Conservation (phyloP, 2,888 invertebrate genomes). For the Synanthedon tipuliformis region DNA sequence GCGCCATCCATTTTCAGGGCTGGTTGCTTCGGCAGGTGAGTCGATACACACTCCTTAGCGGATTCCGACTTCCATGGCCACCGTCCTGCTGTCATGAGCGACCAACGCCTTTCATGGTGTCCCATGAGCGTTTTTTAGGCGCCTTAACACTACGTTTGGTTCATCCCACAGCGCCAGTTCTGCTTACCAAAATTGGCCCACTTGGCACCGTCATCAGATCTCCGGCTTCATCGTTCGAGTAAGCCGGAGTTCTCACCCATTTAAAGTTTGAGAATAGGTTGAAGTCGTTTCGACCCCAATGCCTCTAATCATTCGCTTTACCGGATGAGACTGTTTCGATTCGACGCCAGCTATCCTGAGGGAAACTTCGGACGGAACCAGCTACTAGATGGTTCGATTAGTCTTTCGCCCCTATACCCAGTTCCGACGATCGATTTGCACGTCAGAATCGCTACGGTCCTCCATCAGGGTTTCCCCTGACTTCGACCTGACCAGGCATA, state of each 20-base stretch:
- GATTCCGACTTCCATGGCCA: slow-evolving; percentile 82
- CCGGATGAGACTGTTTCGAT: background rate
- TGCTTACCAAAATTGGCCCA: background rate
- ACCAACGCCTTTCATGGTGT: slow-evolving; percentile 53
- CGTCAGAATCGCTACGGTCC: background rate
- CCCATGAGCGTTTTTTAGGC: background rate
- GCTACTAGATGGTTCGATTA: background rate
- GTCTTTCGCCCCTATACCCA: background rate
- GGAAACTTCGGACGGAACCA: background rate
- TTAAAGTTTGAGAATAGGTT: slow-evolving; percentile 84
- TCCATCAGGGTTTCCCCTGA: slow-evolving; percentile 1
- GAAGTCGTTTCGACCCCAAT: slow-evolving; percentile 77
- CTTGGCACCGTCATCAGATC: slow-evolving; percentile 52
- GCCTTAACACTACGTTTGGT: background rate
- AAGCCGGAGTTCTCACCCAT: slow-evolving; percentile 77
- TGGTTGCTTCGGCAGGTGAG: slow-evolving; percentile 68
- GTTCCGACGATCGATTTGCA: slow-evolving; percentile 1
- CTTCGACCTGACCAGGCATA: slow-evolving; percentile 1
- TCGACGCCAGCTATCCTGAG: background rate
- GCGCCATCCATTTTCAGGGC: background rate
- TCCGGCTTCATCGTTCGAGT: slow-evolving; percentile 66
- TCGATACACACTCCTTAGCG: slow-evolving; percentile 70
- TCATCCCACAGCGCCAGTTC: background rate
- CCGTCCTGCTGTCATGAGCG: slow-evolving; percentile 76
- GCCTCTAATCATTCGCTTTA: slow-evolving; percentile 81